Conservation (phyloP, 2,113 vertebrate species). For the Aix galericulata region DNA sequence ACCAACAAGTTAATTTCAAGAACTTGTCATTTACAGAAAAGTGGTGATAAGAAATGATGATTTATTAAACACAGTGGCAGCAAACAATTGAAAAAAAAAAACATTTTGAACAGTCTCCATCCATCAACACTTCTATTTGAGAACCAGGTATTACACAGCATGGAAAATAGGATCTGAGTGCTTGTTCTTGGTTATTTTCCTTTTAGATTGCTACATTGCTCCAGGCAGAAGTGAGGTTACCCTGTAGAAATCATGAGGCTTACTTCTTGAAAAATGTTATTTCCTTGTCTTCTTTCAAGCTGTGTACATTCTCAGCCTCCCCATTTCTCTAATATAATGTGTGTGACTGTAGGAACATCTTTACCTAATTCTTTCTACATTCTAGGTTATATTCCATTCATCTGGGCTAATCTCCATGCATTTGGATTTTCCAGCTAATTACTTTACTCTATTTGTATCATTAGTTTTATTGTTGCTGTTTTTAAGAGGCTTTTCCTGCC, state of each 20-base stretch:
- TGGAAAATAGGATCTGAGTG: not conserved
- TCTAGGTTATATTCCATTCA: not conserved
- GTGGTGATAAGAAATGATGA: not conserved
- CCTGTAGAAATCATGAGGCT: not conserved
- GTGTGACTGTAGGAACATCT: not conserved
- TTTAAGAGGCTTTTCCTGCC: not conserved
- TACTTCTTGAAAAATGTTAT: not conserved
- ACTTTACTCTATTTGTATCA: not conserved
- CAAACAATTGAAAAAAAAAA: not conserved
- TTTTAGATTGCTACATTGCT: not conserved
- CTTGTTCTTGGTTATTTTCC: not conserved
- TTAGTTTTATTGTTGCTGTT: not conserved
- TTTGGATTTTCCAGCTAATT: slow-evolving; percentile 33
- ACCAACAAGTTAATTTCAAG: not conserved
- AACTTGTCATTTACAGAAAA: not conserved
- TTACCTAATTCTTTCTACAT: not conserved
- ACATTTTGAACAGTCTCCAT: not conserved
- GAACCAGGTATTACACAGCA: not conserved
- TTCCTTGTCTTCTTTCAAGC: not conserved
- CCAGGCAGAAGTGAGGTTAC: not conserved
- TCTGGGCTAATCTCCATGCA: not conserved
- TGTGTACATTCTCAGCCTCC: not conserved
- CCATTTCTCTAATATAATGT: not conserved
- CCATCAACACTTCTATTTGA: not conserved
- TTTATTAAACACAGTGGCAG: not conserved